phyloP scores from a whole-genome alignment of 1,140 invertebrate genomes.

The Orussus abietinus region DNA sequence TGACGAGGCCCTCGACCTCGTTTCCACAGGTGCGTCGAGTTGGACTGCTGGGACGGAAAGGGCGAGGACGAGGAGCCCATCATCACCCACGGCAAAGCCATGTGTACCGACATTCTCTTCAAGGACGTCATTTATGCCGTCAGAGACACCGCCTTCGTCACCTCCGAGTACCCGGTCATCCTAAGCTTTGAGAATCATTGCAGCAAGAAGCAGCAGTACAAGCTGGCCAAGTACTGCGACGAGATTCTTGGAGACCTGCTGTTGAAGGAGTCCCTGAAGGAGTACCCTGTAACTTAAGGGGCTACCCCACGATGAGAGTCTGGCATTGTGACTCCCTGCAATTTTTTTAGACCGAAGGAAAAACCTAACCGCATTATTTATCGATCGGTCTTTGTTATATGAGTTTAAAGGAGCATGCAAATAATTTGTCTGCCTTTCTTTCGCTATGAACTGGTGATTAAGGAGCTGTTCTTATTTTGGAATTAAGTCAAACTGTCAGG shows the following conservation, averaged over 20 bases:
- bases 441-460: no score
- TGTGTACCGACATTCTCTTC: conserved; percentile 99
- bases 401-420: no score
- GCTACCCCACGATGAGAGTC: no score
- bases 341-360: no score
- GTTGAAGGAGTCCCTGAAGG: conserved; percentile 83
- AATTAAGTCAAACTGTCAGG: no score
- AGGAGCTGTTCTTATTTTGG: no score
- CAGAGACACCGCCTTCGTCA: conserved; percentile 97
- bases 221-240: conserved; percentile 98
- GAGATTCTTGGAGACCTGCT: conserved; percentile 92
- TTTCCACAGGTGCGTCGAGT: conserved; percentile 96
- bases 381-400: no score
- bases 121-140: conserved; percentile 98
- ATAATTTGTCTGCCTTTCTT: no score
- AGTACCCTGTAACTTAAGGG: conserved; percentile 86
- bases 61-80: conserved; percentile 97
- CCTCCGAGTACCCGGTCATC: conserved; percentile 95
- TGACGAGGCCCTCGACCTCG: no score
- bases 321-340: no score
- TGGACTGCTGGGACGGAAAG: conserved; percentile 99
- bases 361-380: no score
- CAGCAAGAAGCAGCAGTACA: conserved; percentile 94
- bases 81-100: conserved; percentile 98
- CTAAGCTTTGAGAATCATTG: conserved; percentile 99